Evolutionary conservation across 1,140 invertebrate genomes (phyloP), one percentile per base, ranked within the genome.

Genomic region (Melipona quadrifasciata): DNA sequence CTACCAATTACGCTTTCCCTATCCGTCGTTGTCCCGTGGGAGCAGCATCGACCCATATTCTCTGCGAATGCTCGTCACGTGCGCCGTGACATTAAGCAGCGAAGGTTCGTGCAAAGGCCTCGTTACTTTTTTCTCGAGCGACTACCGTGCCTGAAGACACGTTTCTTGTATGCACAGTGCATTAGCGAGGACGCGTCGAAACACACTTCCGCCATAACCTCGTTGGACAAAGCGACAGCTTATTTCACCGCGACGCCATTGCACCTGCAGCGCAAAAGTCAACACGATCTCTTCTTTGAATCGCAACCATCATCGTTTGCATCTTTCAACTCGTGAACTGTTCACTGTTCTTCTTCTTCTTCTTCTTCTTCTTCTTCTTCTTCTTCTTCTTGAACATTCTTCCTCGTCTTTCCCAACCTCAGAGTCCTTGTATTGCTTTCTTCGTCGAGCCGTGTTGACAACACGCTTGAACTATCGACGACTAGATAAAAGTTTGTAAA

Each of bases 141-240:
- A 80, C 84, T 76, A 65, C 80, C 71, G 80, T 27, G 64, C 74
- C 72, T 74, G 53, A 74, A 74, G 71, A 70, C 58, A 39, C 24
- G 55, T 51, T 76, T 80, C 72, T 78, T 87, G 87, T 89, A 70
- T 87, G 68, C 82, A 65, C 51, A 53, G 64, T 80, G 80, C 82
- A 89, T 90, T 90, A 90, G 84, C 84, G 75, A 79, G 67, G 84
- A 86, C 81, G 76, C 81, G 75, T 55, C 57, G 67, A 74, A 70
- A 58, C 74, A 87, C 79, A 58, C 82, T 89, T 90, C 89, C 85
- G 85, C 72, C 68, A 31, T 85, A 85, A 85, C 61, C 21, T 57
- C 79, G 53, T 82, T 57, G 39, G 53, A 74, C 84, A 82, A 80
- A 75, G 77, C 78, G 16, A 61, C 53, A 61, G 27, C 71, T 31